phyloP scores from a whole-genome alignment of 2,113 vertebrate genomes.

The Salvelinus alpinus region DNA sequence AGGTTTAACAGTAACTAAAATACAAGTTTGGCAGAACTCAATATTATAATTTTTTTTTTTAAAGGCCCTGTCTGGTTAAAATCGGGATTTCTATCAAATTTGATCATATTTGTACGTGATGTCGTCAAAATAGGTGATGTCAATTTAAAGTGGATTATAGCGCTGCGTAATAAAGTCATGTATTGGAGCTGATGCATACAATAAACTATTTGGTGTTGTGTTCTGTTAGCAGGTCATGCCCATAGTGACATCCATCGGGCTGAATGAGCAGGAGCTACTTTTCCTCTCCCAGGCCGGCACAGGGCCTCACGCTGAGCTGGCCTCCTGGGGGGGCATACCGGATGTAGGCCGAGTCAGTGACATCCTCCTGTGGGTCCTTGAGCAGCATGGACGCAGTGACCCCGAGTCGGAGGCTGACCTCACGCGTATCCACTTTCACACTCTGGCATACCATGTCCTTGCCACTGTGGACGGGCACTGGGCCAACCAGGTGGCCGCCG shows the following conservation, averaged over 20 bases:
- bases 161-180: too few relatives aligned
- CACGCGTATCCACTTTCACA: slow-evolving; percentile 95
- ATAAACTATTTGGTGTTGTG: slow-evolving; percentile 28
- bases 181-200: too few relatives aligned
- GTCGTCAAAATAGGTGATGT: too few relatives aligned
- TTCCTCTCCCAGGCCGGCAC: slow-evolving; percentile 87
- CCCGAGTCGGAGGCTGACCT: slow-evolving; percentile 77
- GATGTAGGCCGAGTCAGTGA: slow-evolving; percentile 90
- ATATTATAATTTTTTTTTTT: too few relatives aligned
- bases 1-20: slow-evolving; percentile 36
- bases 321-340: slow-evolving; percentile 83
- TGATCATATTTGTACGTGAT: too few relatives aligned
- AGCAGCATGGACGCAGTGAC: slow-evolving; percentile 76
- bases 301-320: slow-evolving; percentile 83
- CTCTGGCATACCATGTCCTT: slow-evolving; percentile 90
- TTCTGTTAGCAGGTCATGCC: slow-evolving; percentile 96
- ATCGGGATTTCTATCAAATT: too few relatives aligned
- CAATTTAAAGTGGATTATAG: too few relatives aligned
- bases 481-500: slow-evolving; percentile 88
- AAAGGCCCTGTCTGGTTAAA: too few relatives aligned
- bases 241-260: slow-evolving; percentile 90
- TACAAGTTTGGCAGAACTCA: too few relatives aligned
- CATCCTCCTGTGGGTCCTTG: slow-evolving; percentile 93
- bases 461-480: slow-evolving; percentile 89
- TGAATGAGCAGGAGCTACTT: slow-evolving; percentile 97